These are phyloP conservation scores for Siniperca undulata DNA, from an alignment of 2,797 vertebrate species.

Conservation along the genomic window DNA sequence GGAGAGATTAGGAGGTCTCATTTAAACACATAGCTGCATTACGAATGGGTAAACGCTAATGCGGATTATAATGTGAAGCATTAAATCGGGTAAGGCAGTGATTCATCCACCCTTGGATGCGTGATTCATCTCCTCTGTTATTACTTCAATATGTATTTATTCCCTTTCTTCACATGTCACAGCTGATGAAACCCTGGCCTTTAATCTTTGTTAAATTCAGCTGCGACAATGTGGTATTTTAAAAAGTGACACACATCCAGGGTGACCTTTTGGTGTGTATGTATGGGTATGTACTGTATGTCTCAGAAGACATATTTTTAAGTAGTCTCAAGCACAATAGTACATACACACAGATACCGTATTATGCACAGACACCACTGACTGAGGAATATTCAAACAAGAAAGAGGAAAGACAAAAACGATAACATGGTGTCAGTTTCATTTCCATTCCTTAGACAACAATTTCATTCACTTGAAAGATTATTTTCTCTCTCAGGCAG, in stretches of 20 bases:
- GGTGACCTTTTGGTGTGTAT: constrained; percentile 44
- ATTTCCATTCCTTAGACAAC: constrained; percentile 5
- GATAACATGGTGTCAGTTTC: constrained; percentile 13
- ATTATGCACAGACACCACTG: not conserved
- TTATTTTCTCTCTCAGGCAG: not conserved
- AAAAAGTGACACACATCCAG: constrained; percentile 31
- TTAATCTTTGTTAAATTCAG: constrained; percentile 64
- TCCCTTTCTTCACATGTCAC: constrained; percentile 72
- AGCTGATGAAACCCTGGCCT: constrained; percentile 55
- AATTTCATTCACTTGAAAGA: not conserved
- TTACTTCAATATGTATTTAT: constrained; percentile 77
- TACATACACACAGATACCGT: not conserved
- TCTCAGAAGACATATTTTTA: constrained; percentile 24
- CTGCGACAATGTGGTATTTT: constrained; percentile 43
- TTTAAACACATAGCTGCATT: constrained; percentile 70
- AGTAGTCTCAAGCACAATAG: constrained; percentile 1
- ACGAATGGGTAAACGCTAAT: constrained; percentile 75
- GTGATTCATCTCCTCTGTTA: constrained; percentile 70
- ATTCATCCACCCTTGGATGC: constrained; percentile 58
- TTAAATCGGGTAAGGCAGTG: constrained; percentile 70
- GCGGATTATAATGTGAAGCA: constrained; percentile 74
- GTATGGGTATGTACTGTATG: not conserved
- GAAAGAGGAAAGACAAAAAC: constrained; percentile 33
- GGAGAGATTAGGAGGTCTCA: constrained; percentile 71
- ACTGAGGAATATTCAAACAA: constrained; percentile 12